Percentiles rank a stretch among this genome's conserved stretches.
Conservation (phyloP, 2,797 vertebrate genomes). For the Enteromius afrohamiltoni region DNA sequence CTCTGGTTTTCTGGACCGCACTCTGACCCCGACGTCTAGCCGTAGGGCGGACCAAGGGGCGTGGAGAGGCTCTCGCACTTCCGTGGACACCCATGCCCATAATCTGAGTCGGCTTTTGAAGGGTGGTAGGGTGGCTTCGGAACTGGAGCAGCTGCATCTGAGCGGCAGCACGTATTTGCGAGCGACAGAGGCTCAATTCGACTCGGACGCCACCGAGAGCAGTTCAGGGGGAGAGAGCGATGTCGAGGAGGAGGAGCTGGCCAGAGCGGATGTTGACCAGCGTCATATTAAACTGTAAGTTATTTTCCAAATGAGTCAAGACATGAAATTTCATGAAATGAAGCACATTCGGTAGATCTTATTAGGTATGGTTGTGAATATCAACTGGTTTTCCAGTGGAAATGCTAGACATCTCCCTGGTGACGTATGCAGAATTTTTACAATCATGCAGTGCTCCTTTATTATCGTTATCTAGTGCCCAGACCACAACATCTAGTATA, state of each 20-base stretch:
- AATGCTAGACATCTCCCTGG: background rate
- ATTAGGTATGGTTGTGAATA: background rate
- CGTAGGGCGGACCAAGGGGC: constrained; percentile 73
- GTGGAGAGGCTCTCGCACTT: constrained; percentile 81
- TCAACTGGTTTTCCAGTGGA: background rate
- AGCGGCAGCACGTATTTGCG: constrained; percentile 89
- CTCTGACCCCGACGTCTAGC: constrained; percentile 79
- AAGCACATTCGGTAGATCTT: background rate
- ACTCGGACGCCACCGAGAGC: constrained; percentile 96
- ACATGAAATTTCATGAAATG: too few relatives aligned
- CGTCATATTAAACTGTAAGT: constrained; percentile 93
- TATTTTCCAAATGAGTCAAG: background rate
- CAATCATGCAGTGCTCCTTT: background rate
- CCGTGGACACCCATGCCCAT: constrained; percentile 84
- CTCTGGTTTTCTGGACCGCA: constrained; percentile 90
- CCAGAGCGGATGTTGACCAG: constrained; percentile 88
- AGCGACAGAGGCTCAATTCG: constrained; percentile 89
- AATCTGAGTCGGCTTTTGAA: constrained; percentile 87
- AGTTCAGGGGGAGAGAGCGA: constrained; percentile 97
- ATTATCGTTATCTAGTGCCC: background rate
- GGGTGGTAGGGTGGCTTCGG: constrained; percentile 85
- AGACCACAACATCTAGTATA: background rate
- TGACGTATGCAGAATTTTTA: background rate
- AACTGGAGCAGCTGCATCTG: constrained; percentile 90
- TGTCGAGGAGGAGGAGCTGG: constrained; percentile 92